These are phyloP conservation scores for Ciconia stormi DNA, from an alignment of 2,113 vertebrate species.

Conservation along the genomic window DNA sequence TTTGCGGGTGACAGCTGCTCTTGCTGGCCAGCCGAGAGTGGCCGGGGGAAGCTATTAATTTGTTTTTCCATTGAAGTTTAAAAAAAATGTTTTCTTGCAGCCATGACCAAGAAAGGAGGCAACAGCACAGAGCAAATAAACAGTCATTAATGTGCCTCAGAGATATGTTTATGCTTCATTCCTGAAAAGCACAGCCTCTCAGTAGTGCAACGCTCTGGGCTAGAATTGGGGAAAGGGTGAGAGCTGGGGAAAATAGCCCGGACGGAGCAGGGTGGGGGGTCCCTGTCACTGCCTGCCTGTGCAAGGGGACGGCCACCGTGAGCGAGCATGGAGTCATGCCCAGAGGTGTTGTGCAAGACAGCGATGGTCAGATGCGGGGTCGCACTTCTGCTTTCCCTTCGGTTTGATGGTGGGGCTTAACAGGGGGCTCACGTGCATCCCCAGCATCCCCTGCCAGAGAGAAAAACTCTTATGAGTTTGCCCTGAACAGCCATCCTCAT, in stretches of 20 bases:
- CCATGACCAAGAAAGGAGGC: slow-evolving; percentile 33
- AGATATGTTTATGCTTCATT: slow-evolving; percentile 17
- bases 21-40: not conserved
- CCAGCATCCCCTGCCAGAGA: not conserved
- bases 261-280: not conserved
- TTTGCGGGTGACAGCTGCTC: not conserved
- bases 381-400: not conserved
- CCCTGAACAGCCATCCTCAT: not conserved
- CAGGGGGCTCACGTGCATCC: accelerated
- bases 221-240: not conserved
- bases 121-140: slow-evolving; percentile 30
- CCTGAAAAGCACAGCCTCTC: not conserved
- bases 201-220: accelerated
- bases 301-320: not conserved
- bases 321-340: accelerated
- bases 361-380: not conserved
- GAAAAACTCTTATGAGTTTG: not conserved
- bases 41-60: not conserved
- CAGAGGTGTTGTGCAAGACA: not conserved
- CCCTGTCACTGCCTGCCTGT: not conserved
- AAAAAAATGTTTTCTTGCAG: not conserved
- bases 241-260: not conserved
- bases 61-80: not conserved
- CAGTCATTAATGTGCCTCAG: not conserved
- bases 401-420: not conserved